Evolutionary conservation across 1,140 invertebrate species (phyloP), one percentile per base, ranked within the genome.

Genomic region (Apocrypta bakeri): DNA sequence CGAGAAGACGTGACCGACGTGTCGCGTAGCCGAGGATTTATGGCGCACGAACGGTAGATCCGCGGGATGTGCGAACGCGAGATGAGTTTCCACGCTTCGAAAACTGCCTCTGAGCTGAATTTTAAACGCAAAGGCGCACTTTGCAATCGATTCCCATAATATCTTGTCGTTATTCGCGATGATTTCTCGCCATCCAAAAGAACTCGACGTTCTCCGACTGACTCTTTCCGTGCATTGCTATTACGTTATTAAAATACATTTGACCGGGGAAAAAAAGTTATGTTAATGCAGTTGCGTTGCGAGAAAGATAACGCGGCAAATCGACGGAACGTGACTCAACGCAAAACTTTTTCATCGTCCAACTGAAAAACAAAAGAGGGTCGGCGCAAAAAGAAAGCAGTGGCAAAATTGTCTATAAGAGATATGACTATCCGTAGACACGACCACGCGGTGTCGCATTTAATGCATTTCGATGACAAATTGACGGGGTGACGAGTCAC

Each of bases 381-480:
- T 69, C 69, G 42, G 33, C 24, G n/a, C 63, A 8, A 14, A 61
- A 37, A 37, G 48, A n/a, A 56, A 63, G 7, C 72, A 66, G 61
- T 75, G 33, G 42, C 80, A 31, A 61, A 69, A 76, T 25, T 17
- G n/a, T 63, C 29, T 76, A 56, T 69, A 33, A 56, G 73, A 82
- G 40, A 75, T 66, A 82, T 7, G 64, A 40, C 9, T n/a, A n/a
- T n/a, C n/a, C n/a, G n/a, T n/a, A n/a, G n/a, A n/a, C n/a, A n/a
- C n/a, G n/a, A n/a, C 56, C 12, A 48, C 69, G 4, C 12, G 12
- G 27, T 56, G 14, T 37, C 14, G 69, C 12, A n/a, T 76, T 66
- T 76, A 68, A 56, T 76, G 64, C 73, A 71, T 56, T 76, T 82
- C 25, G 74, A 76, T 76, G 80, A 82, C 73, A 82, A 76, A 76